Base-by-base conservation (phyloP, 2,888 invertebrate species). In the Athalia rosae region DNA sequence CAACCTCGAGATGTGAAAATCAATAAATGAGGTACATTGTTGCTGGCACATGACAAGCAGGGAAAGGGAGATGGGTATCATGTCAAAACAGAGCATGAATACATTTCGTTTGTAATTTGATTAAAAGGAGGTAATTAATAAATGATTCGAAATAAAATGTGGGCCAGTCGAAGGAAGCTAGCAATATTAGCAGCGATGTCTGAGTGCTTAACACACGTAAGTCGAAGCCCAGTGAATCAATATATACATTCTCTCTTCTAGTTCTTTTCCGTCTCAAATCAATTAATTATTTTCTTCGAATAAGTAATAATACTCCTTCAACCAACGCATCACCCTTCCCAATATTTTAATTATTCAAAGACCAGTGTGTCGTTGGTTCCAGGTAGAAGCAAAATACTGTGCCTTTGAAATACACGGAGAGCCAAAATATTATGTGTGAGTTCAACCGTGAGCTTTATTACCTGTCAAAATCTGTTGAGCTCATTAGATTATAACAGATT, bases 361-460 rank as follows among this genome's bases (percentile, higher is more conserved):
- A 28, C 28, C 28, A 2, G 28, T 28, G 28, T 28, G 28, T 28
- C 28, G 28, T 28, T 28, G 76, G 79, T 87, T 85, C 83, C 79
- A 89, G 89, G 88, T 88, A 82, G 89, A 89, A 87, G 89, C 89
- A 84, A 90, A 90, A 87, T 89, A 87, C 84, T 91, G 91, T 87
- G 89, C 90, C 84, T 89, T 90, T 83, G 90, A 90, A 86, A 88
- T 89, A 82, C 87, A 89, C 81, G 90, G 90, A 81, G 89, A 90
- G 83, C 86, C 88, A 80, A 90, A 89, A 83, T 91, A 90, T 83
- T 91, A 90, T 79, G 86, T 86, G 90, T 90, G 84, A 88, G 90
- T 88, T 77, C 77, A 13, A 7, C 15, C 28, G 7, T 50, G 8
- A 11, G 62, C 9, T 62, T 4, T 50, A n/a, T 41, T 6, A 3